phyloP scores from a whole-genome alignment of 2,797 vertebrate species.

The Tenualosa ilisha region DNA sequence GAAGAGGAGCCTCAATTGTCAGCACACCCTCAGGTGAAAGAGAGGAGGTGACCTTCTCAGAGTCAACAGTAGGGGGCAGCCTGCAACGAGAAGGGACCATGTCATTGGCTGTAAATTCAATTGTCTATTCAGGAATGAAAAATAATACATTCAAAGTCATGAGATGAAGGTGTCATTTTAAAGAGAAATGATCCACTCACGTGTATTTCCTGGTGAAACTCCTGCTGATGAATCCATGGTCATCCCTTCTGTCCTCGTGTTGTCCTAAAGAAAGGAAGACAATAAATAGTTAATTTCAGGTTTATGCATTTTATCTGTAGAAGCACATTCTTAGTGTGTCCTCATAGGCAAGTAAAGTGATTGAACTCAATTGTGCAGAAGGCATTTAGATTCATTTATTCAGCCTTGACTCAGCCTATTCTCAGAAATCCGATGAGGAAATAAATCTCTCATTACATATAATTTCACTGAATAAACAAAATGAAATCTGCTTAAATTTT shows the following conservation, averaged over 20 bases:
- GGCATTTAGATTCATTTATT: background rate
- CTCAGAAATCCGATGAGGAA: no score
- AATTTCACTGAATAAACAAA: background rate
- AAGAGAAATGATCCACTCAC: conserved; percentile 54
- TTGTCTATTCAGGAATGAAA: background rate
- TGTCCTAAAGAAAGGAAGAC: conserved; percentile 66
- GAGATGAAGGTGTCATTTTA: background rate
- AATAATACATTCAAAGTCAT: no score
- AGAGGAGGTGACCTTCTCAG: conserved; percentile 70
- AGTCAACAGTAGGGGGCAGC: conserved; percentile 71
- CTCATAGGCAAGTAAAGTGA: background rate
- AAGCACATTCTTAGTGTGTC: background rate
- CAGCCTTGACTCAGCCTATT: no score
- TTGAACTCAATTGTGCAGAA: background rate
- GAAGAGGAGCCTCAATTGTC: conserved; percentile 70
- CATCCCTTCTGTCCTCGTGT: conserved; percentile 81
- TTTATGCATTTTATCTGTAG: background rate
- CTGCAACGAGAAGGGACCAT: conserved; percentile 50
- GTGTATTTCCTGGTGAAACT: conserved; percentile 84
- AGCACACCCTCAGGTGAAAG: conserved; percentile 78
- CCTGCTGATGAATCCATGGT: conserved; percentile 79
- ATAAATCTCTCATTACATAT: no score
- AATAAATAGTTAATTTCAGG: background rate
- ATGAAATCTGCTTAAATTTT: background rate
- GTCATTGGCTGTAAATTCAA: background rate